These are phyloP conservation scores for Stichodactyla mertensii DNA, from an alignment of 64 coral and sea anemone genomes.

Conservation along the genomic window DNA sequence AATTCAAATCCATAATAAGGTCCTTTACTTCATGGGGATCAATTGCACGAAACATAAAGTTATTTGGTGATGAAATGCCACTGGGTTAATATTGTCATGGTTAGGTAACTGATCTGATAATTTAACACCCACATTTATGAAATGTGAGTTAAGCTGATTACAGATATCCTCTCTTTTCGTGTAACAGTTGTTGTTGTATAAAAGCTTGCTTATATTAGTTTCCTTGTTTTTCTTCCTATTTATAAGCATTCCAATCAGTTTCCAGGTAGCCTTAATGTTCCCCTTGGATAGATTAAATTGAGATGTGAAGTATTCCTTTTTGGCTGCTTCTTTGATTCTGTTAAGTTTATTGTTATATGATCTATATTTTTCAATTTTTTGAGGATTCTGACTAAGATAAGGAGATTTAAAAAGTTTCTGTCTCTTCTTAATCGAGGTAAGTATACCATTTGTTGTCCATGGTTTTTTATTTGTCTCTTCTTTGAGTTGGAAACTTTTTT, in stretches of 20 bases:
- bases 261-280: constrained; percentile 27
- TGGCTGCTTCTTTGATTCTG: constrained; percentile 19
- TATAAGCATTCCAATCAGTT: constrained; percentile 29
- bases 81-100: constrained; percentile 13
- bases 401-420: constrained; percentile 42
- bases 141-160: constrained; percentile 43
- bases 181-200: constrained; percentile 37
- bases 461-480: constrained; percentile 33
- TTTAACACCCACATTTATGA: constrained; percentile 29
- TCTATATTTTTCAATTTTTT: constrained; percentile 25
- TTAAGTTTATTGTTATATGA: constrained; percentile 34
- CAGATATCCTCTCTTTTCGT: constrained; percentile 23
- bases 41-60: constrained; percentile 52
- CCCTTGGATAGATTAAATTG: constrained; percentile 14
- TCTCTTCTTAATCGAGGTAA: constrained; percentile 4
- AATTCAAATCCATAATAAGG: constrained; percentile 11
- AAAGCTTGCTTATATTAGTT: constrained; percentile 8
- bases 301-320: constrained; percentile 23
- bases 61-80: not conserved
- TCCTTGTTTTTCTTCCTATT: constrained; percentile 6
- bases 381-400: constrained; percentile 25
- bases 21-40: constrained; percentile 21
- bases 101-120: constrained; percentile 32
- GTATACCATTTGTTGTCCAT: not conserved
- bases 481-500: constrained; percentile 25